phyloP scores from a whole-genome alignment of 2,888 invertebrate species.

The Archips crataeganus region DNA sequence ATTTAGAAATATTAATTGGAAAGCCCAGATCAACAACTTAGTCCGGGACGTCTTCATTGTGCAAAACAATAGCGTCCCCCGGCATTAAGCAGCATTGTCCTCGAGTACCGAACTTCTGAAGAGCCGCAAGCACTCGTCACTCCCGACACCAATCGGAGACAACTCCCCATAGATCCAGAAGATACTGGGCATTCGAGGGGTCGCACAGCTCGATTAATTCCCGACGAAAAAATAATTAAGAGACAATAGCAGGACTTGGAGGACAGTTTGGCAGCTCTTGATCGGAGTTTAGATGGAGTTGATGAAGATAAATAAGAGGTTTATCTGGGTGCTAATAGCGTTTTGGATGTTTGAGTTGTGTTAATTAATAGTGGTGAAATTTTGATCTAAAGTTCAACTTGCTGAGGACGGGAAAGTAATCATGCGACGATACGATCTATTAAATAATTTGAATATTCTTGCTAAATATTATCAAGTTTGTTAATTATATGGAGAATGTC shows the following conservation, averaged over 20 bases:
- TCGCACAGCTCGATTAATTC: slow-evolving; percentile 35
- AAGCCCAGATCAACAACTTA: slow-evolving; percentile 31
- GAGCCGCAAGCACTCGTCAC: not conserved
- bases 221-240: slow-evolving; percentile 43
- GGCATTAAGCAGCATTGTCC: slow-evolving; percentile 32
- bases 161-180: not conserved
- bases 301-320: slow-evolving; percentile 5
- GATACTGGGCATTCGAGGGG: slow-evolving; percentile 6
- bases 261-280: slow-evolving; percentile 9
- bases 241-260: slow-evolving; percentile 37
- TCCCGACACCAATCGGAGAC: slow-evolving; percentile 13
- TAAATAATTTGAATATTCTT: not conserved
- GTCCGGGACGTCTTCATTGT: slow-evolving; percentile 28
- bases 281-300: slow-evolving; percentile 36
- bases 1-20: slow-evolving; percentile 27
- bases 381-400: not conserved
- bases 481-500: too few relatives aligned
- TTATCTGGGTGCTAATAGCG: not conserved
- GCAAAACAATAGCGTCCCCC: slow-evolving; percentile 30
- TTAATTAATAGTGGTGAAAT: slow-evolving; percentile 3
- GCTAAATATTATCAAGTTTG: not conserved
- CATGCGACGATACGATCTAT: too few relatives aligned
- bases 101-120: slow-evolving; percentile 29
- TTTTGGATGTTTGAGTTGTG: slow-evolving; percentile 3
- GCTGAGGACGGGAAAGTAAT: too few relatives aligned